A percentile compares a stretch with the other conserved stretches of the same genome.
These are phyloP conservation scores for Archips crataeganus DNA, from an alignment of 2,888 invertebrate species.

Conservation along the genomic window DNA sequence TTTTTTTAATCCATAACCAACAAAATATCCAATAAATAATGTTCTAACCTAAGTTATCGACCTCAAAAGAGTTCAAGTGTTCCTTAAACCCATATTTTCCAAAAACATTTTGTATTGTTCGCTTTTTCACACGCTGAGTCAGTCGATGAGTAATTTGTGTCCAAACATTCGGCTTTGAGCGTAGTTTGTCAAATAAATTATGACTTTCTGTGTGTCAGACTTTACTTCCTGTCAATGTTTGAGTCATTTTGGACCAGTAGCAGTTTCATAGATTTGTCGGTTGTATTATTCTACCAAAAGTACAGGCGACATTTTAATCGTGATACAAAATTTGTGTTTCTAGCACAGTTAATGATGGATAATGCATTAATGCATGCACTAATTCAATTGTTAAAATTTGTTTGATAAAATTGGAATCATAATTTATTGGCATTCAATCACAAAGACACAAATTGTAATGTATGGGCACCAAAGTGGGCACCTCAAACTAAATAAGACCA, in stretches of 20 bases:
- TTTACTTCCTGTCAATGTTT: slow-evolving; percentile 30
- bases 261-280: background rate
- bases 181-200: slow-evolving; percentile 31
- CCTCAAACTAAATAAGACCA: too few species aligned
- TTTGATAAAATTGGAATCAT: too few species aligned
- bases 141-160: slow-evolving; percentile 49
- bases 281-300: too few species aligned
- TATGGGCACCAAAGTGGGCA: too few species aligned
- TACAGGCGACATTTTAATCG: too few species aligned
- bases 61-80: slow-evolving; percentile 36
- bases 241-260: slow-evolving; percentile 1
- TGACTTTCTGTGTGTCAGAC: slow-evolving; percentile 11
- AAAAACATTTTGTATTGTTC: slow-evolving; percentile 34
- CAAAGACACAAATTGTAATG: too few species aligned
- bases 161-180: slow-evolving; percentile 31
- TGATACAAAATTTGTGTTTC: too few species aligned
- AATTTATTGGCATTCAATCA: too few species aligned
- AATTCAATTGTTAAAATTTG: too few species aligned
- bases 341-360: too few species aligned
- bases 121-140: slow-evolving; percentile 50
- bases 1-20: too few species aligned
- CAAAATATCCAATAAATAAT: background rate
- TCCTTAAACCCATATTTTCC: slow-evolving; percentile 28
- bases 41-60: slow-evolving; percentile 23
- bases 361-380: too few species aligned